phyloP scores from a whole-genome alignment of 2,113 vertebrate genomes.

The Mesitornis unicolor region DNA sequence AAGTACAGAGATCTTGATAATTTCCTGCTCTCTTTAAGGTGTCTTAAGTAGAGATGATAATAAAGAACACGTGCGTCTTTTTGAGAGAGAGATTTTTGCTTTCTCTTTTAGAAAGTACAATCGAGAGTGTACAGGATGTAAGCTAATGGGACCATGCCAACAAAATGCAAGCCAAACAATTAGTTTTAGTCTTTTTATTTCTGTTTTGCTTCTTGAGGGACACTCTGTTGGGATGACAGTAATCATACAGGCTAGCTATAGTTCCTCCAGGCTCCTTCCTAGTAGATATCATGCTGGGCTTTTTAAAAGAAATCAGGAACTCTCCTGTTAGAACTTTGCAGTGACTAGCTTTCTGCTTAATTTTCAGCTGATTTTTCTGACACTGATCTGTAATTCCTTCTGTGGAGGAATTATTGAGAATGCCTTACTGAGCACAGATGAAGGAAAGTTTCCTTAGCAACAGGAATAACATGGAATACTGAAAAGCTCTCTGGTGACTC shows the following conservation, averaged over 20 bases:
- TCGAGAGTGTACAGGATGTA: background rate
- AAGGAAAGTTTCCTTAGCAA: slow-evolving; percentile 53
- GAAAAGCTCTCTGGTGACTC: slow-evolving; percentile 18
- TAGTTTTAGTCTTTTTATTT: background rate
- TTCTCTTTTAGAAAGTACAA: background rate
- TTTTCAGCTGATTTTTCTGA: background rate
- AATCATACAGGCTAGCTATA: background rate
- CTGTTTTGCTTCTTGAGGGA: background rate
- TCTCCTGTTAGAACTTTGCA: background rate
- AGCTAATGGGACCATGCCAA: background rate
- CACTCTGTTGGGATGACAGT: background rate
- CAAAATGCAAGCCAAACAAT: background rate
- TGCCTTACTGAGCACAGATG: slow-evolving; percentile 5
- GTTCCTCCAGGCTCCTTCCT: background rate
- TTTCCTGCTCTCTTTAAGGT: background rate
- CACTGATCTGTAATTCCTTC: background rate
- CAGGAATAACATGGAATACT: slow-evolving; percentile 28
- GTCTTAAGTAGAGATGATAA: background rate
- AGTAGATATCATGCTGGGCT: background rate
- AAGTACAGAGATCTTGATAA: background rate
- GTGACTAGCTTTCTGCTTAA: background rate
- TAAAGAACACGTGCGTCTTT: background rate
- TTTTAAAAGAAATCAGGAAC: background rate
- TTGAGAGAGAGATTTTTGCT: background rate
- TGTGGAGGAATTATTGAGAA: background rate